Evolutionary conservation across 92 coral and sea anemone species (phyloP), one percentile per base, ranked within the genome.

Genomic region (Hydrozoanthus gracilis): DNA sequence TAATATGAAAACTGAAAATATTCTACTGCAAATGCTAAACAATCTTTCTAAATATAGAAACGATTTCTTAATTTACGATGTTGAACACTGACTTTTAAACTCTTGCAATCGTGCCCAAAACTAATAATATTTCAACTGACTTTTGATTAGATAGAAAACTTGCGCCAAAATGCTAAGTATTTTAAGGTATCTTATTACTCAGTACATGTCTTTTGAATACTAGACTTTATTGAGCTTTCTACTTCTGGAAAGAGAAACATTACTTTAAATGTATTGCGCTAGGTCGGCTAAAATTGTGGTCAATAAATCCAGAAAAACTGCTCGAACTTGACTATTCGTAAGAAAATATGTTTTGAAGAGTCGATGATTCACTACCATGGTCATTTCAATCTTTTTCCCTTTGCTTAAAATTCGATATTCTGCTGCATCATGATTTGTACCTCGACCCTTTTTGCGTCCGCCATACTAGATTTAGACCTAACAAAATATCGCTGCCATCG

Each of bases 141-240:
- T 50, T 10, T 50, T 54, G 67, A 77, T 77, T 56, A 20, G 35
- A 18, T 58, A 52, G 50, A 27, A 54, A 55, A 44, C 8, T 77
- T 11, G 82, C 82, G 82, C 82, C 82, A 77, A 77, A 77, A 77
- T 77, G 60, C 82, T 5, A 77, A 15, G 67, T 54, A 55, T 77
- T 35, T 71, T 75, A 49, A 51, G 44, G 82, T 77, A 54, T 54
- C 51, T 18, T 77, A 52, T 77, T 56, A 50, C 82, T 27, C 44
- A 20, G 79, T n/a, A 4, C 27, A 55, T 12, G 3, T 17, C 47
- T 9, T 11, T 70, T 27, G 14, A 71, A 71, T 16, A 71, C 71
- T 5, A 18, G 62, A 6, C 46, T 7, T 51, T 49, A 51, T 74
- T 74, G 49, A 16, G 51, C 61, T 15, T n/a, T 65, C 44, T n/a